Conservation (phyloP, 2,113 vertebrate genomes). For the Phyllopteryx taeniolatus region DNA sequence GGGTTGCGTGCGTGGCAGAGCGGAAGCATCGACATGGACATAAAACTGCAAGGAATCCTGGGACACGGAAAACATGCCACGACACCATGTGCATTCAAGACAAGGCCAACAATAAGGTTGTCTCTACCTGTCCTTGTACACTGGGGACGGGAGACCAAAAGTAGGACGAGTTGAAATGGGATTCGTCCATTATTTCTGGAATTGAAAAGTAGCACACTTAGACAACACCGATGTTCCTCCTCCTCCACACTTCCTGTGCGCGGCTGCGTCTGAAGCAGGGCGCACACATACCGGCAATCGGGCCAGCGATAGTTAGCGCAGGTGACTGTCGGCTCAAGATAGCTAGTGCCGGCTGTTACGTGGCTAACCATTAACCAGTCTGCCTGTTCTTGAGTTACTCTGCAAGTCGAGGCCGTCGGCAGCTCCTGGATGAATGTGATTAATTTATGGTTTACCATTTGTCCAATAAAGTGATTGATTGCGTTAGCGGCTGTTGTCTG, state of each 20-base stretch:
- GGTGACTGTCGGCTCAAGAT: no score
- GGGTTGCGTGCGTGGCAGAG: slow-evolving; percentile 16
- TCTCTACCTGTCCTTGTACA: slow-evolving; percentile 94
- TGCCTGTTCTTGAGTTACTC: background rate
- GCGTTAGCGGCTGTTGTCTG: background rate
- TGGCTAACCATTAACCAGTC: background rate
- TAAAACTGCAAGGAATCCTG: slow-evolving; percentile 8
- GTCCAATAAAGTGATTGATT: background rate
- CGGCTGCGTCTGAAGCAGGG: no score
- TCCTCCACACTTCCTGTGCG: slow-evolving; percentile 1
- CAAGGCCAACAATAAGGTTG: slow-evolving; percentile 70
- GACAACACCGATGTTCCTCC: slow-evolving; percentile 56
- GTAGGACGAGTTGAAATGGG: slow-evolving; percentile 99
- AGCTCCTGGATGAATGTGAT: background rate
- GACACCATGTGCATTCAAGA: slow-evolving; percentile 66
- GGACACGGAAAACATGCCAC: slow-evolving; percentile 41
- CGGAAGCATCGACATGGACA: slow-evolving; percentile 5
- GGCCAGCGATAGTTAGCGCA: no score
- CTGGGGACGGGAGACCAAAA: slow-evolving; percentile 99
- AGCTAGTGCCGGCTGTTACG: background rate
- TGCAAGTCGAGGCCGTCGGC: background rate
- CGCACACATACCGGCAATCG: no score
- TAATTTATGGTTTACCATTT: background rate
- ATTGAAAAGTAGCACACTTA: slow-evolving; percentile 79
- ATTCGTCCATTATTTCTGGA: slow-evolving; percentile 99